phyloP scores from a whole-genome alignment of 2,888 invertebrate species.

The Napeogenes inachia region DNA sequence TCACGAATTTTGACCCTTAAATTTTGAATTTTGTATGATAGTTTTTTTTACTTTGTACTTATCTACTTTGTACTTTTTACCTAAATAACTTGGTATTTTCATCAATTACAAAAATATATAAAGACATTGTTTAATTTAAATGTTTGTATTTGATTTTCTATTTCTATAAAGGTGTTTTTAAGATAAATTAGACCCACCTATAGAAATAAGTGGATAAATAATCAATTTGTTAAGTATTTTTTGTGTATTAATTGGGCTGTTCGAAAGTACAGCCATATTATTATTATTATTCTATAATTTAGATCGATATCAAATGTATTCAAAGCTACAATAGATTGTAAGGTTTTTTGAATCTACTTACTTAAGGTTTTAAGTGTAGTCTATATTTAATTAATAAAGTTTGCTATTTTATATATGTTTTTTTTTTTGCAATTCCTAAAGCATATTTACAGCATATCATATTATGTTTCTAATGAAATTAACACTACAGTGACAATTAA shows the following conservation, averaged over 20 bases:
- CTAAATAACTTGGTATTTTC: too few relatives aligned
- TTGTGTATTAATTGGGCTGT: neutral
- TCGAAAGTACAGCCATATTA: neutral
- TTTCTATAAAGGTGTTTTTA: constrained; percentile 1
- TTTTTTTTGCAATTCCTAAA: constrained; percentile 11
- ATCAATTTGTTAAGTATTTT: neutral
- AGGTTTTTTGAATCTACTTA: constrained; percentile 46
- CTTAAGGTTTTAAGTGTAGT: constrained; percentile 17
- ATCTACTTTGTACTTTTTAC: too few relatives aligned
- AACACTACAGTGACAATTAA: too few relatives aligned
- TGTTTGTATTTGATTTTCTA: neutral
- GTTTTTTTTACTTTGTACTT: too few relatives aligned
- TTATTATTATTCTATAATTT: neutral
- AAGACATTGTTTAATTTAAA: neutral
- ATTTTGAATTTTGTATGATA: too few relatives aligned
- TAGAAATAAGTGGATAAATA: neutral
- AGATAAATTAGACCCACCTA: constrained; percentile 1
- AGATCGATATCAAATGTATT: constrained; percentile 31
- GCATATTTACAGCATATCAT: too few relatives aligned
- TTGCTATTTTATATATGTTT: constrained; percentile 32
- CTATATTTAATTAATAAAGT: constrained; percentile 36
- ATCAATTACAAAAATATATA: neutral
- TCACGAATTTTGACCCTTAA: too few relatives aligned
- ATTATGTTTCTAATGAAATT: too few relatives aligned
- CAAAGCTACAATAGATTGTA: constrained; percentile 55